phyloP scores from a whole-genome alignment of 2,113 vertebrate genomes.

The Muntiacus muntjak region DNA sequence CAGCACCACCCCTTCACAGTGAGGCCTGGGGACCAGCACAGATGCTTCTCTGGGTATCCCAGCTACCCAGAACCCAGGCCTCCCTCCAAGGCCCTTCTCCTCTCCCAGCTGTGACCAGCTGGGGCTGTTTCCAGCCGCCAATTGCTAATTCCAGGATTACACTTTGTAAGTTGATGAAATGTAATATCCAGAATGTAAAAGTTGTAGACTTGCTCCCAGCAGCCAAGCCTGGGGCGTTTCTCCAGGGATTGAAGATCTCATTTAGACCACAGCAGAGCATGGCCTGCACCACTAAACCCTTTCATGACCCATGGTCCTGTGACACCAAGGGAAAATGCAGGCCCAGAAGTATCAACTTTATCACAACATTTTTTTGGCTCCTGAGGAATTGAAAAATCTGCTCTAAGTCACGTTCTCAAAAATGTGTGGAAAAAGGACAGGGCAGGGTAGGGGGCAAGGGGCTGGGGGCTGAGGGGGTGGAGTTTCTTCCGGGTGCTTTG shows the following conservation, averaged over 20 bases:
- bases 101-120: conserved; percentile 47
- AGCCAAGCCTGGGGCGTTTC: neutral
- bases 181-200: conserved; percentile 41
- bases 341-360: neutral
- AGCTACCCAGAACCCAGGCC: neutral
- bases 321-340: neutral
- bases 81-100: neutral
- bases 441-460: neutral
- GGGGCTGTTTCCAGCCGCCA: conserved; percentile 25
- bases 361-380: neutral
- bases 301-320: neutral
- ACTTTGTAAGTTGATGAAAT: conserved; percentile 54
- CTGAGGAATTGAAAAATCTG: neutral
- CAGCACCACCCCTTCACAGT: fast-evolving
- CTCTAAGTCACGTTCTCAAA: conserved; percentile 4
- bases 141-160: conserved; percentile 44
- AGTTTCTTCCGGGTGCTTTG: neutral
- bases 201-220: neutral
- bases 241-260: neutral
- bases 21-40: fast-evolving
- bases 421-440: neutral
- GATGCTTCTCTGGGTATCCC: neutral
- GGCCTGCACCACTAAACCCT: neutral
- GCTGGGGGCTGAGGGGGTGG: neutral
- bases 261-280: neutral